Evolutionary conservation across 2,113 vertebrate species (phyloP).

Genomic region (Polypterus bichir): DNA sequence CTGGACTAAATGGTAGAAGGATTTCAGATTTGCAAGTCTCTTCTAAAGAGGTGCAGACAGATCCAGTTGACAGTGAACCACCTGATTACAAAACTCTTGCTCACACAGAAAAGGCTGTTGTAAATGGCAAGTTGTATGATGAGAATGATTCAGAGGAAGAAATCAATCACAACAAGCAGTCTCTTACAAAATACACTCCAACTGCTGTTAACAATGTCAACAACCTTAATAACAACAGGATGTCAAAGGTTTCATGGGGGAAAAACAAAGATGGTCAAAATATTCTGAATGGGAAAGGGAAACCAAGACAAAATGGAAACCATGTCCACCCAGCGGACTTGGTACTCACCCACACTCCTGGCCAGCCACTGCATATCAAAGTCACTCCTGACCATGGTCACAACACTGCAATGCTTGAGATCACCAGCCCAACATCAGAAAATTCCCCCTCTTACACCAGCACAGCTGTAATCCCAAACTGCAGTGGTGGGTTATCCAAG

Average conservation of each 20-base stretch:
- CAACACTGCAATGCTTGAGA: constrained; percentile 83
- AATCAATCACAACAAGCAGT: constrained; percentile 50
- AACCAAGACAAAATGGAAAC: constrained; percentile 61
- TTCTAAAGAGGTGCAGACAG: constrained; percentile 91
- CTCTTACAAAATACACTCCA: constrained; percentile 55
- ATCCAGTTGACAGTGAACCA: constrained; percentile 58
- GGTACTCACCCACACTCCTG: constrained; percentile 78
- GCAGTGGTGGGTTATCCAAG: constrained; percentile 64
- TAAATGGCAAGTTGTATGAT: constrained; percentile 74
- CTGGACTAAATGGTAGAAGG: constrained; percentile 74
- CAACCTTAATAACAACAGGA: constrained; percentile 68
- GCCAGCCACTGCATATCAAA: constrained; percentile 89
- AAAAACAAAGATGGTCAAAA: constrained; percentile 64
- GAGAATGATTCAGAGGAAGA: constrained; percentile 61
- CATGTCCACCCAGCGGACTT: constrained; percentile 72
- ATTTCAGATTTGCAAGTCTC: constrained; percentile 78
- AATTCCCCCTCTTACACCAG: constrained; percentile 77
- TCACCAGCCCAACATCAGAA: constrained; percentile 76
- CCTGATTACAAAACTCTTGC: constrained; percentile 62
- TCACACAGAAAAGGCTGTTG: constrained; percentile 60
- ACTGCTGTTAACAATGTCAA: constrained; percentile 57
- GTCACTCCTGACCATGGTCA: constrained; percentile 85
- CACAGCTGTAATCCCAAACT: constrained; percentile 89
- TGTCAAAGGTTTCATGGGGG: constrained; percentile 66
- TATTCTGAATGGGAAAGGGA: constrained; percentile 65